Percentiles rank a stretch among this genome's conserved stretches.
These are phyloP conservation scores for Chloroclysta siterata DNA, from an alignment of 2,888 invertebrate genomes.

Conservation along the genomic window DNA sequence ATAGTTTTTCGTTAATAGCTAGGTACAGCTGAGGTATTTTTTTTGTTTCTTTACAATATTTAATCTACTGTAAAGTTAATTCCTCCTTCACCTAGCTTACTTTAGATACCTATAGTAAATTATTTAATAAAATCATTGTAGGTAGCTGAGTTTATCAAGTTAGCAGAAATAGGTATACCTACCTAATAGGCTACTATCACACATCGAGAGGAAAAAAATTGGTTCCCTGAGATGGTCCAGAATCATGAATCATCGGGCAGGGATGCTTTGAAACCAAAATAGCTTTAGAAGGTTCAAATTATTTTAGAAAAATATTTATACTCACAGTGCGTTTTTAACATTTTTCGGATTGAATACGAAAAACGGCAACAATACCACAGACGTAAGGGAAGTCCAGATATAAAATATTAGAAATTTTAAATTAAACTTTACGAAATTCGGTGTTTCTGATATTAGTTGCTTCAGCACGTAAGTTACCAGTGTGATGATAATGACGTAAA, in stretches of 20 bases:
- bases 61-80: not conserved
- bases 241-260: not conserved
- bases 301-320: conserved; percentile 44
- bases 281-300: not conserved
- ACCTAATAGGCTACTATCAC: too few species aligned
- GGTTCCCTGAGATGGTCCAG: not conserved
- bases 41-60: too few species aligned
- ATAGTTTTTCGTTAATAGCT: too few species aligned
- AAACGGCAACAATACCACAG: conserved; percentile 75
- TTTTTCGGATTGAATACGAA: conserved; percentile 81
- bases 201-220: too few species aligned
- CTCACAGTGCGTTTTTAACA: conserved; percentile 83
- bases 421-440: conserved; percentile 80
- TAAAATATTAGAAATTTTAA: conserved; percentile 80
- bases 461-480: conserved; percentile 74
- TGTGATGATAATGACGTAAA: conserved; percentile 68
- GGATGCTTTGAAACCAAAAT: not conserved
- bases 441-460: conserved; percentile 79
- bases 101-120: too few species aligned
- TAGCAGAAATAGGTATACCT: not conserved
- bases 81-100: not conserved
- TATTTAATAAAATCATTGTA: too few species aligned
- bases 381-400: conserved; percentile 71
- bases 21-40: too few species aligned
- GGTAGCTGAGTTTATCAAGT: too few species aligned